Conservation (phyloP, 1,140 invertebrate genomes). For the Babylonia areolata region DNA sequence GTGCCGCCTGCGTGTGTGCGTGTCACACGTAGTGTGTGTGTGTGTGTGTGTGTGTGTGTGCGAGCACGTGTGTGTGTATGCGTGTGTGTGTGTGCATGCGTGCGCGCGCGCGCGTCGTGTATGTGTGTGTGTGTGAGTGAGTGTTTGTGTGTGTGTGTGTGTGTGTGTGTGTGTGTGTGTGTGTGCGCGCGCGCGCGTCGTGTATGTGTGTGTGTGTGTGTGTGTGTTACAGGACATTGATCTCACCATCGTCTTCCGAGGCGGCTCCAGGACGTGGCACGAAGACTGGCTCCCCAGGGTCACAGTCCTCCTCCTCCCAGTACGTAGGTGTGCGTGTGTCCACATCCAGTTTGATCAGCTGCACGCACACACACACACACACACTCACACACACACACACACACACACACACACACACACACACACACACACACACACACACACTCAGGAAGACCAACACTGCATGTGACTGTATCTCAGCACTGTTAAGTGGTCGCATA, state of each 20-base stretch:
- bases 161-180: background rate
- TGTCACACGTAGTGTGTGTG: too few species aligned
- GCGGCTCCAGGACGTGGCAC: slow-evolving; percentile 82
- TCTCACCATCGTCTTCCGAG: slow-evolving; percentile 74
- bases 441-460: too few species aligned
- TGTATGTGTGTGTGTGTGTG: background rate
- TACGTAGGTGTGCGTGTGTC: slow-evolving; percentile 58
- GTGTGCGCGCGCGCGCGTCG: background rate
- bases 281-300: slow-evolving; percentile 92
- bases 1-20: too few species aligned
- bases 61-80: background rate
- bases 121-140: background rate
- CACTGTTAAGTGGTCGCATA: too few species aligned
- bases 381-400: background rate
- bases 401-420: too few species aligned
- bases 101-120: background rate
- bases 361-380: slow-evolving; percentile 24
- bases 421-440: too few species aligned
- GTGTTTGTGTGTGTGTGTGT: background rate
- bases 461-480: too few species aligned
- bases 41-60: background rate
- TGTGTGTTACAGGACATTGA: background rate
- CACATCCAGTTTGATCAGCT: slow-evolving; percentile 73
- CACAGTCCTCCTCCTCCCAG: slow-evolving; percentile 83
- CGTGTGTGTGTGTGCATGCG: too few species aligned